Conservation (phyloP, 2,113 vertebrate genomes). For the Tapirus terrestris region DNA sequence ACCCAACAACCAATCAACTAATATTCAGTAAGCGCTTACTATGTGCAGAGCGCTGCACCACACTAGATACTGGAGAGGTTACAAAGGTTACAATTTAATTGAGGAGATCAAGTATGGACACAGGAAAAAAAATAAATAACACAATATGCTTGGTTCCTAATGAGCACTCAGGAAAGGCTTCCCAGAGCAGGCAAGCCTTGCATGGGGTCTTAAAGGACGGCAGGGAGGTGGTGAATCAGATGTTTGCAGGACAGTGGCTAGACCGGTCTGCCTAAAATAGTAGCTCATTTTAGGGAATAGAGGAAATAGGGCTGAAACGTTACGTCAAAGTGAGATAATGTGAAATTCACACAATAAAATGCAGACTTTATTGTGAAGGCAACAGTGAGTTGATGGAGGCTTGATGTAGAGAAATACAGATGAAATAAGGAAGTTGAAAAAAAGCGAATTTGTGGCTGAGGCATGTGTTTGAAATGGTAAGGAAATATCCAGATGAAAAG, state of each 20-base stretch:
- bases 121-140: conserved; percentile 4
- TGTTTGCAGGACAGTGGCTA: neutral
- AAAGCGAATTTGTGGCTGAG: conserved; percentile 26
- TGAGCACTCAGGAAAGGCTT: neutral
- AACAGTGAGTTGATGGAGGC: neutral
- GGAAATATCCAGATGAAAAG: conserved; percentile 27
- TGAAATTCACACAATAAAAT: neutral
- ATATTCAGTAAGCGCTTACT: neutral
- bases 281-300: neutral
- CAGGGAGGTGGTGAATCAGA: neutral
- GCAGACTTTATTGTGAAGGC: neutral
- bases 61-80: neutral
- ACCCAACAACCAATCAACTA: neutral
- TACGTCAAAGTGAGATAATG: neutral
- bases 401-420: conserved; percentile 27
- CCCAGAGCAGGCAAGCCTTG: neutral
- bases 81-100: neutral
- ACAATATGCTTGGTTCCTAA: neutral
- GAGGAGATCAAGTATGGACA: neutral
- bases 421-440: neutral
- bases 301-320: neutral
- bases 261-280: neutral
- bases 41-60: neutral
- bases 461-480: neutral
- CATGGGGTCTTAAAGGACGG: neutral